Conservation (phyloP, 1,140 invertebrate species). For the Micrasema minimum region DNA sequence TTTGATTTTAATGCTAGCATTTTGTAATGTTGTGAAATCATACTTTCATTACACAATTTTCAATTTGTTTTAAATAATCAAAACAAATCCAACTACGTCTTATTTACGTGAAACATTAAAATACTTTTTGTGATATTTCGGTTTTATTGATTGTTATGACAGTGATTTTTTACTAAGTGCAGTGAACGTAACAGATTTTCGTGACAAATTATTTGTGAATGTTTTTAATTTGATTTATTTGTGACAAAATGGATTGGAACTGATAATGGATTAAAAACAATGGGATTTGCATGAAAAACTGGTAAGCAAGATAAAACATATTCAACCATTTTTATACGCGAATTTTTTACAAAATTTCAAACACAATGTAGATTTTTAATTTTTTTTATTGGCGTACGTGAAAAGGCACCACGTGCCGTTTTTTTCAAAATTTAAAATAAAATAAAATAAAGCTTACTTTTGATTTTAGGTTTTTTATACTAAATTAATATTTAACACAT, state of each 20-base stretch:
- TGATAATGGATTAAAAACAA: constrained; percentile 44
- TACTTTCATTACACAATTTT: constrained; percentile 36
- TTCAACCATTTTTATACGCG: not conserved
- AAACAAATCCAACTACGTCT: not conserved
- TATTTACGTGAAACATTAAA: constrained; percentile 11
- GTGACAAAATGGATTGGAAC: constrained; percentile 37
- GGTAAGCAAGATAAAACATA: not conserved
- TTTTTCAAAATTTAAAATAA: not conserved
- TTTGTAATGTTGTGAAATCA: constrained; percentile 31
- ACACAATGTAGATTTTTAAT: not conserved
- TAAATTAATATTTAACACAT: no score
- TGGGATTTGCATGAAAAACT: not conserved
- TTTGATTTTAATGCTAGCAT: constrained; percentile 44
- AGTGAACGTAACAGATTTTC: not conserved
- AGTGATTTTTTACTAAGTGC: not conserved
- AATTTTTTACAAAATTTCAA: not conserved
- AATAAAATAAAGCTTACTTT: no score
- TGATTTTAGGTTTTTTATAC: no score
- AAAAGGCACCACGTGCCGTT: not conserved
- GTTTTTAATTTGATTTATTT: constrained; percentile 19
- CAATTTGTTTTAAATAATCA: not conserved
- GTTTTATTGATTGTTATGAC: constrained; percentile 4
- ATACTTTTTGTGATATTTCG: not conserved
- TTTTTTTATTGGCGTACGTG: not conserved
- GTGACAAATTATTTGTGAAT: constrained; percentile 13